Base-by-base conservation (phyloP, 2,797 vertebrate genomes). In the Schizothorax lantsangensis region DNA sequence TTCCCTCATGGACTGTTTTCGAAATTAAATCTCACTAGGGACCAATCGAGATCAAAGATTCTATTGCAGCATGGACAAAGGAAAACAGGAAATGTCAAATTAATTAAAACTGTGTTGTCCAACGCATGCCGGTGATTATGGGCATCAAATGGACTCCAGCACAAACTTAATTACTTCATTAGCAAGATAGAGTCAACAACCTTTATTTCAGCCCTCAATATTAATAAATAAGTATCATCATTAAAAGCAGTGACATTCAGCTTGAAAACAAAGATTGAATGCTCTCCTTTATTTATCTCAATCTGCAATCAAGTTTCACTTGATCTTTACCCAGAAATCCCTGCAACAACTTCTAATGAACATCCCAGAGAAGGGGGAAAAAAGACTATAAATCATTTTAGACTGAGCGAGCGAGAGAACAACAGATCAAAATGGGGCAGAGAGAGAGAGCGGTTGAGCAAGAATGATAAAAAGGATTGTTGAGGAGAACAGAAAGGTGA, bases 331-430 rank as follows among this genome's bases (percentile, higher is more conserved):
- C 21, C 23, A 83, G 84, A 66, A 86, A 84, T 21, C 78, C 81
- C 87, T 93, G 91, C 87, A 92, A 91, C 87, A 94, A 94, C 93
- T 94, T 94, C 94, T 93, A 94, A 95, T 94, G 93, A 95, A 95
- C 91, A 92, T 54, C 26, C 30, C 26, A 73, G 75, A 80, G 66
- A 75, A 36, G 68, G 71, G 15, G 12, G 11, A 71, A 14, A 81
- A 62, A 45, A 49, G 49, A 81, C 45, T 43, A n/a, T 40, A 38
- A 81, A 68, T 84, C 4, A 71, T 73, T 80, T 69, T 45, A 80
- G 54, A 73, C 2, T 0, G 52, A 64, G 52, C 9, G 15, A 69
- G 80, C 19, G 1, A 68, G 47, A 59, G 62, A 81, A 43, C 8
- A 59, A 59, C 79, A 82, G 57, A 82, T 66, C 75, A 49, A 75